Conservation (phyloP, 2,797 vertebrate genomes). For the Sebastes itinus region DNA sequence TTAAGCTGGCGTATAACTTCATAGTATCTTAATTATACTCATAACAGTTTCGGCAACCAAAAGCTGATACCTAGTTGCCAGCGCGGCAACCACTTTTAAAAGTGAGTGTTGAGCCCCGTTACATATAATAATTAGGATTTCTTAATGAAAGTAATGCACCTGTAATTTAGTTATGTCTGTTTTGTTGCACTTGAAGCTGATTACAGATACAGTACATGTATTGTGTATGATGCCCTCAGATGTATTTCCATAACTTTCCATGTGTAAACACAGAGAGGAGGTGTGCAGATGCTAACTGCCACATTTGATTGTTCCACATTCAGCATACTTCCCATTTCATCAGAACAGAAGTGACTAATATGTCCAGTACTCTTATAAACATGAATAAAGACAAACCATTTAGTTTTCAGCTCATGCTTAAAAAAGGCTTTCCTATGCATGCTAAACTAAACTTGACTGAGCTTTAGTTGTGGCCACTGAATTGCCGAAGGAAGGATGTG, state of each 20-base stretch:
- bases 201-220: background rate
- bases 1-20: too few relatives aligned
- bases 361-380: conserved; percentile 1
- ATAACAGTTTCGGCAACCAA: too few relatives aligned
- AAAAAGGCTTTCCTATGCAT: background rate
- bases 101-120: too few relatives aligned
- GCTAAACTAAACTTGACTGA: conserved; percentile 40
- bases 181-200: background rate
- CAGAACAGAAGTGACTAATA: conserved; percentile 22
- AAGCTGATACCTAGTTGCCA: too few relatives aligned
- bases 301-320: conserved; percentile 27
- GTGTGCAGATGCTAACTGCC: background rate
- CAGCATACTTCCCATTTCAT: conserved; percentile 31
- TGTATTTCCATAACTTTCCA: background rate
- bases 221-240: background rate
- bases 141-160: too few relatives aligned
- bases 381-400: conserved; percentile 1
- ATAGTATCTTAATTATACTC: too few relatives aligned
- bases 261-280: background rate
- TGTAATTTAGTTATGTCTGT: background rate
- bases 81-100: too few relatives aligned
- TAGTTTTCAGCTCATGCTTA: background rate
- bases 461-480: conserved; percentile 35
- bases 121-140: too few relatives aligned
- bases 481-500: conserved; percentile 52